phyloP scores from a whole-genome alignment of 2,797 vertebrate genomes.

The Synanceia verrucosa region DNA sequence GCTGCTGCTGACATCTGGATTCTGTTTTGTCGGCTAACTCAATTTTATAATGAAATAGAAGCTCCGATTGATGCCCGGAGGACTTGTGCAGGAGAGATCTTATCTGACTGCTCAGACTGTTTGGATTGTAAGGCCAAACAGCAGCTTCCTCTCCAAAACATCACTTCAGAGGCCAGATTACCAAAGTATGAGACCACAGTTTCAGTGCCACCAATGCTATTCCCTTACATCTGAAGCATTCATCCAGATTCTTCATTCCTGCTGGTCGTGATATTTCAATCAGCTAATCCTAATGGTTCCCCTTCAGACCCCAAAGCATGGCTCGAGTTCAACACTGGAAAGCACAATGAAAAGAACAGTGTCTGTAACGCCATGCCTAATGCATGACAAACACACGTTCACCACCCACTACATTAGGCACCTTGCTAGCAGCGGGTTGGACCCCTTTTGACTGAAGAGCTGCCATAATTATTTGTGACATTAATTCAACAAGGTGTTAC shows the following conservation, averaged over 20 bases:
- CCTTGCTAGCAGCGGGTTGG: too few relatives aligned
- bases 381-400: too few relatives aligned
- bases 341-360: too few relatives aligned
- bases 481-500: too few relatives aligned
- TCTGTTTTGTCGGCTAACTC: conserved; percentile 3
- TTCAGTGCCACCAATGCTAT: neutral
- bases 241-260: neutral
- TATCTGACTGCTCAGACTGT: neutral
- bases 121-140: neutral
- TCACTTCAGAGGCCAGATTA: neutral
- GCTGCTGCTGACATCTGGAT: conserved; percentile 35
- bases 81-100: conserved; percentile 1
- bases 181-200: neutral
- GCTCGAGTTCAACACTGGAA: too few relatives aligned
- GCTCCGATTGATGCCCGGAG: neutral
- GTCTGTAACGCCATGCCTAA: too few relatives aligned
- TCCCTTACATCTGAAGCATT: neutral
- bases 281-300: too few relatives aligned
- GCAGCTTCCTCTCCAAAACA: conserved; percentile 1
- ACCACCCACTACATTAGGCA: too few relatives aligned
- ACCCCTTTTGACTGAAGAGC: too few relatives aligned
- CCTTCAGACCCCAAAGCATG: too few relatives aligned
- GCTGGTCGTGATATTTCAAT: neutral
- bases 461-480: too few relatives aligned
- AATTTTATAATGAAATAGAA: conserved; percentile 3